Percentiles rank a stretch among this genome's conserved stretches.
Evolutionary conservation across 2,113 vertebrate genomes (phyloP).

Genomic region (Microcebus jonahi): DNA sequence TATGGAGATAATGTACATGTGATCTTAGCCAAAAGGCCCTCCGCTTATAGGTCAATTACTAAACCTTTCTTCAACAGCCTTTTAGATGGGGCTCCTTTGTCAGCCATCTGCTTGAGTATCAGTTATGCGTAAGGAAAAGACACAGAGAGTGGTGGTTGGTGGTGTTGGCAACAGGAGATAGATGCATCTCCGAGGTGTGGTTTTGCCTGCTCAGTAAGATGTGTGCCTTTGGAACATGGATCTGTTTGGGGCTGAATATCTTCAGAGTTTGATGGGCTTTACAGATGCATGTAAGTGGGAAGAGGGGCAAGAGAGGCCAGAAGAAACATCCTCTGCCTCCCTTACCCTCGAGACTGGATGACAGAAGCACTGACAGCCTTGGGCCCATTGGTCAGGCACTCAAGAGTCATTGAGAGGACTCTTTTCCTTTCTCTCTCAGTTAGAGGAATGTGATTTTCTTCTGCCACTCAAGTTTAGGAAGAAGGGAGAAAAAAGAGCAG

Average conservation of each 20-base stretch:
- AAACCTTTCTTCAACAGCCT: slow-evolving; percentile 78
- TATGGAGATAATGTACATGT: not conserved
- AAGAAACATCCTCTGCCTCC: not conserved
- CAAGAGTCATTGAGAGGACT: not conserved
- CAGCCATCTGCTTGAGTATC: slow-evolving; percentile 77
- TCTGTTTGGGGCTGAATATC: not conserved
- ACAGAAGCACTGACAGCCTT: not conserved
- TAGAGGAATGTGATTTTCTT: not conserved
- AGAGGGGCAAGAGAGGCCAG: not conserved
- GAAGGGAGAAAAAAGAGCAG: not conserved
- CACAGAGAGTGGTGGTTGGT: not conserved
- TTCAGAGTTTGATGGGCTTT: not conserved
- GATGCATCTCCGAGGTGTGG: not conserved
- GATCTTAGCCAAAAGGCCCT: slow-evolving; percentile 31
- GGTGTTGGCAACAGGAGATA: not conserved
- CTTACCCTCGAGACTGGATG: not conserved
- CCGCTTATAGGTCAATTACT: slow-evolving; percentile 71
- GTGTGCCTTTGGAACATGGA: not conserved
- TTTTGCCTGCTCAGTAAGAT: not conserved
- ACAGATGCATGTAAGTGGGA: not conserved
- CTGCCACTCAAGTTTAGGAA: not conserved
- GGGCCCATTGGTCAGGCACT: not conserved
- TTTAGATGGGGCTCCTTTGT: slow-evolving; percentile 78
- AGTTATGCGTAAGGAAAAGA: not conserved
- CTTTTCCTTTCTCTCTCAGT: not conserved